These are phyloP conservation scores for Ecliptopera silaceata DNA, from an alignment of 2,888 invertebrate species.

Conservation along the genomic window DNA sequence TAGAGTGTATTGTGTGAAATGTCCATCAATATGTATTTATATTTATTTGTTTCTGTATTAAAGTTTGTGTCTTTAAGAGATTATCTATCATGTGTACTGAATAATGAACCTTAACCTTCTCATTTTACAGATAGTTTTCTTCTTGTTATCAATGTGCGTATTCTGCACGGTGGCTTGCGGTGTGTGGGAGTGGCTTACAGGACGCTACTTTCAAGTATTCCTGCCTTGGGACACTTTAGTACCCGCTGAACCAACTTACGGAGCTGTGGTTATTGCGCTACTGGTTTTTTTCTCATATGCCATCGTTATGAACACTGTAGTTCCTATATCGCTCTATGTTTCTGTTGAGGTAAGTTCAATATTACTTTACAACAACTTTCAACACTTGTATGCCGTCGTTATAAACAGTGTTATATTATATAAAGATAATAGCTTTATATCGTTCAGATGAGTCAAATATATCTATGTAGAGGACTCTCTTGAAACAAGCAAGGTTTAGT, in stretches of 20 bases:
- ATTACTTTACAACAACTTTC: too few relatives aligned
- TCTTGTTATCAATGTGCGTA: constrained; percentile 97
- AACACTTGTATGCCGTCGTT: not conserved
- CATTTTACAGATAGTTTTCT: constrained; percentile 95
- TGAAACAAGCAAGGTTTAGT: too few relatives aligned
- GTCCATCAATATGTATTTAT: too few relatives aligned
- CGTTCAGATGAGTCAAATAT: too few relatives aligned
- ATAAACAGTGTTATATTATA: not conserved
- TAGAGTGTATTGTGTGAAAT: too few relatives aligned
- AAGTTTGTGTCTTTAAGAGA: not conserved
- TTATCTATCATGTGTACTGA: not conserved
- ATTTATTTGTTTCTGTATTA: too few relatives aligned
- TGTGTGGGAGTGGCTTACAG: constrained; percentile 98
- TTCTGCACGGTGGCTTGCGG: constrained; percentile 99
- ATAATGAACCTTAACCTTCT: not conserved
- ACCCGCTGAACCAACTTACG: constrained; percentile 91
- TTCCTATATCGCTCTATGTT: constrained; percentile 99
- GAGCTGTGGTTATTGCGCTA: constrained; percentile 96
- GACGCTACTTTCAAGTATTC: constrained; percentile 93
- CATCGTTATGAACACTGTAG: constrained; percentile 99
- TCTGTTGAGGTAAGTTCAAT: constrained; percentile 89
- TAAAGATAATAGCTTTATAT: too few relatives aligned
- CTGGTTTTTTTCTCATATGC: constrained; percentile 99
- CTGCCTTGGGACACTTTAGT: constrained; percentile 97
- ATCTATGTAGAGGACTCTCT: too few relatives aligned